These are phyloP conservation scores for Timema podura DNA, from an alignment of 2,888 invertebrate genomes.

Conservation along the genomic window DNA sequence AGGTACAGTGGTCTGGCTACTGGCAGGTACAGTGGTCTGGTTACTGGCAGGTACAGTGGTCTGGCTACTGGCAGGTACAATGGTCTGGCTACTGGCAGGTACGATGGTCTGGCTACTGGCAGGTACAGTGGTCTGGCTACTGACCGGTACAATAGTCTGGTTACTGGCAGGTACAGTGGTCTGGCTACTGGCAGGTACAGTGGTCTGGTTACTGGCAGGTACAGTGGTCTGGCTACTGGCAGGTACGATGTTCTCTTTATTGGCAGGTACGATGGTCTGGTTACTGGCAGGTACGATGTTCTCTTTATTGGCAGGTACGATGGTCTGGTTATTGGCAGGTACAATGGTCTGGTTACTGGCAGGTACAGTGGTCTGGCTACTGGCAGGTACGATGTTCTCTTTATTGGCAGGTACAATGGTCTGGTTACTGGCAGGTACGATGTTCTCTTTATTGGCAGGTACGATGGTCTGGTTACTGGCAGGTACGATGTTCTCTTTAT, in stretches of 20 bases:
- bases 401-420: constrained; percentile 51
- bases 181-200: too few species aligned
- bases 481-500: too few species aligned
- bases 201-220: constrained; percentile 61
- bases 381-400: too few species aligned
- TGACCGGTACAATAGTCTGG: constrained; percentile 49
- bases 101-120: constrained; percentile 29
- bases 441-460: too few species aligned
- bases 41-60: constrained; percentile 52
- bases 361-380: constrained; percentile 44
- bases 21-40: constrained; percentile 44
- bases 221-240: constrained; percentile 27
- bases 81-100: constrained; percentile 58
- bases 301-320: too few species aligned
- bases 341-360: constrained; percentile 52
- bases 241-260: too few species aligned
- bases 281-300: too few species aligned
- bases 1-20: constrained; percentile 44
- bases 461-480: constrained; percentile 29
- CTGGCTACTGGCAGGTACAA: neutral
- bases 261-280: constrained; percentile 49
- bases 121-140: constrained; percentile 47
- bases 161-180: too few species aligned
- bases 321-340: neutral
- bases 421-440: neutral